Evolutionary conservation across 2,797 vertebrate genomes (phyloP), one percentile per base, ranked within the genome.

Genomic region (Poecilia wingei): DNA sequence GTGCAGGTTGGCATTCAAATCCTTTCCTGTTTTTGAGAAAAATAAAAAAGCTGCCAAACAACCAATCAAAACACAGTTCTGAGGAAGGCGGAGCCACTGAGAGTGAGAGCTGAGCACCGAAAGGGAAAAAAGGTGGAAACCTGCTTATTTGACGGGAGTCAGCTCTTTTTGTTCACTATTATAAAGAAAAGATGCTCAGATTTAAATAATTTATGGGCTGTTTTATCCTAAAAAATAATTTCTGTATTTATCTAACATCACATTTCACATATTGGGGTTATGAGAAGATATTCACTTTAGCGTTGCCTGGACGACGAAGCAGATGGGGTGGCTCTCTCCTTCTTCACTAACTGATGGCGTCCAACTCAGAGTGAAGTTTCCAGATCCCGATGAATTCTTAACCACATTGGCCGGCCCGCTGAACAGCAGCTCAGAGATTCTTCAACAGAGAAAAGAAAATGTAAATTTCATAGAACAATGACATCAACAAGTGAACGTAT

Each of bases 381-480:
- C 86, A 2, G 2, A 1, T 59, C 18, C 71, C 2, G 2, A 6
- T 13, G n/a, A 12, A 0, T 0, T 83, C 61, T 49, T 18, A 4
- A 0, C 33, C 1, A 64, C 2, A 7, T n/a, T 20, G 39, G 70
- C 0, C 0, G 82, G 89, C 2, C 85, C 82, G 0, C 89, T 90
- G 73, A 87, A 81, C 79, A 87, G 73, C 20, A 91, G 68, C 61
- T 79, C 61, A 36, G 82, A 73, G 18, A 87, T 51, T 4, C 85
- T 90, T 69, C 1, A 22, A 45, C 1, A 57, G n/a, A 43, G 0
- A 74, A 2, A 81, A 2, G 1, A 39, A 12, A 36, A 61, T 28
- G 1, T 13, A 46, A 1, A 61, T 61, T 75, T 43, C 18, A 25
- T 9, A 16, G 31, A 45, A 28, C 20, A 10, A n/a, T 74, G 14